Percentiles rank a stretch among this genome's conserved stretches.
Conservation (phyloP, 2,113 vertebrate species). For the Laticauda laticaudata region DNA sequence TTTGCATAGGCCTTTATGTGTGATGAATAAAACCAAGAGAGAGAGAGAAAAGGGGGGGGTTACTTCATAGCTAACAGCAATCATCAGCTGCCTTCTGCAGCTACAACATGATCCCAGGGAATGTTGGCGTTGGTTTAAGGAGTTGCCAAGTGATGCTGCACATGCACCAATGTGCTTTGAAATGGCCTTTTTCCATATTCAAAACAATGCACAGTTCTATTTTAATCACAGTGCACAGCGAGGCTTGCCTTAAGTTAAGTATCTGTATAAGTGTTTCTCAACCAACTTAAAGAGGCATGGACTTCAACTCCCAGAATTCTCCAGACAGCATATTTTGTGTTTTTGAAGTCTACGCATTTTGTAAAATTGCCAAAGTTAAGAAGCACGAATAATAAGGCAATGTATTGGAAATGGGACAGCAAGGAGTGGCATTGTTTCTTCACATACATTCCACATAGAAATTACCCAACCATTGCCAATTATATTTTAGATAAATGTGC, state of each 20-base stretch:
- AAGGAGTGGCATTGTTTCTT: background rate
- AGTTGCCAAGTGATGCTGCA: background rate
- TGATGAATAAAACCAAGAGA: background rate
- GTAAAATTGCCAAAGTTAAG: background rate
- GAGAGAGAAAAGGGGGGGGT: fast-evolving
- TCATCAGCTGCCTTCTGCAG: background rate
- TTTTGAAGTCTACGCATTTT: background rate
- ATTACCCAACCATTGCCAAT: background rate
- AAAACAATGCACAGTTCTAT: background rate
- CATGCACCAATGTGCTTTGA: background rate
- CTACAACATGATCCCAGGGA: background rate
- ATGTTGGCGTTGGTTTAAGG: background rate
- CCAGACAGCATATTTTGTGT: background rate
- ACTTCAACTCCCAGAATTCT: background rate
- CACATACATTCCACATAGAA: no score
- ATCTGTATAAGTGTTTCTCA: background rate
- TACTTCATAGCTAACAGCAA: background rate
- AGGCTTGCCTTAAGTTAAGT: background rate
- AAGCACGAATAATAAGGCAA: background rate
- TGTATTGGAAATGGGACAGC: background rate
- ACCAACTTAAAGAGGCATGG: background rate
- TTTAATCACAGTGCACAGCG: background rate
- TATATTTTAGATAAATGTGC: background rate
- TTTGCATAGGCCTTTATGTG: background rate
- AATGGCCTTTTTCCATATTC: background rate